These are phyloP conservation scores for Euclidia mi DNA, from an alignment of 2,888 invertebrate species.

Conservation along the genomic window DNA sequence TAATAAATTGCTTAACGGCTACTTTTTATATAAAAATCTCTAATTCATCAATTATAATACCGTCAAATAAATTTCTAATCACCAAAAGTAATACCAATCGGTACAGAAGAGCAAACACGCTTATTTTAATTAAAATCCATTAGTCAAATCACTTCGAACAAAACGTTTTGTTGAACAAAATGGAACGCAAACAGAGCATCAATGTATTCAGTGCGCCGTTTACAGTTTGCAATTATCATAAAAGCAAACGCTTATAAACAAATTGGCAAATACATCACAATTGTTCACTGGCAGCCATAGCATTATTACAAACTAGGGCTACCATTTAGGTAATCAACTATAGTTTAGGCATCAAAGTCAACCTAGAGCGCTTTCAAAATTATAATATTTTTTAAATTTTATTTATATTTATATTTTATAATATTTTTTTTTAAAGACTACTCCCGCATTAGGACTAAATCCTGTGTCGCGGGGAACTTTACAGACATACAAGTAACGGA, in stretches of 20 bases:
- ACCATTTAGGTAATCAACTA: background rate
- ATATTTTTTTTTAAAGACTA: too few species aligned
- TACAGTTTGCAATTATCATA: conserved; percentile 41
- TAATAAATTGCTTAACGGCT: too few species aligned
- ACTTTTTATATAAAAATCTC: too few species aligned
- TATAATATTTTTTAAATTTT: too few species aligned
- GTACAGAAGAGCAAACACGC: conserved; percentile 9
- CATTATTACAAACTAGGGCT: conserved; percentile 7
- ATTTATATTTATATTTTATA: too few species aligned
- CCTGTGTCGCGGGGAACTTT: too few species aligned
- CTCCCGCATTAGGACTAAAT: too few species aligned
- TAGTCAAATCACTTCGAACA: conserved; percentile 11
- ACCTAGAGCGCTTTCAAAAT: too few species aligned
- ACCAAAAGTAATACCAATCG: background rate
- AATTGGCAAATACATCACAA: conserved; percentile 45
- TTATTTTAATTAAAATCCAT: conserved; percentile 16
- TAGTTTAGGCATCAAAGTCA: too few species aligned
- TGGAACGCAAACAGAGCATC: conserved; percentile 16
- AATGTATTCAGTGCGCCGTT: conserved; percentile 13
- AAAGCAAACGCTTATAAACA: conserved; percentile 46
- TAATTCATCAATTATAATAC: too few species aligned
- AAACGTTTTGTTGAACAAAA: conserved; percentile 16
- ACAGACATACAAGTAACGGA: too few species aligned
- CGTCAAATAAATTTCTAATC: background rate
- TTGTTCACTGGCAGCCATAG: conserved; percentile 1